Evolutionary conservation across 2,888 invertebrate species (phyloP).

Genomic region (Apomyelois bistriatella): DNA sequence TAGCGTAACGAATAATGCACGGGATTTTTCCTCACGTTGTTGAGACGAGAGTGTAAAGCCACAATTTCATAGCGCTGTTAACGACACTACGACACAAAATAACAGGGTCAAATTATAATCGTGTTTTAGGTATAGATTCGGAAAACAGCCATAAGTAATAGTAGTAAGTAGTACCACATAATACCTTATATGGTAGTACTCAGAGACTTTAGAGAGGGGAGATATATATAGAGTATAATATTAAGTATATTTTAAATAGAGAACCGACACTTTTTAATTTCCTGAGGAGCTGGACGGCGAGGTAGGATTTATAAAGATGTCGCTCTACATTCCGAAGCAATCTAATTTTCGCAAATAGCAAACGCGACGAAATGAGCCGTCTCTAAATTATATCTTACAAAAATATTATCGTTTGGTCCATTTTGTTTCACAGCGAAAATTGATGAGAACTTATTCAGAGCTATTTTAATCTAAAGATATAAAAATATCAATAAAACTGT

Average conservation of each 20-base stretch:
- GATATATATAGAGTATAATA: no score
- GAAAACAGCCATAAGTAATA: no score
- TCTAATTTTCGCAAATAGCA: slow-evolving; percentile 20
- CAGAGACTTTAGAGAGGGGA: no score
- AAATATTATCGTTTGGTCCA: not conserved
- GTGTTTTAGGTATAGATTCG: no score
- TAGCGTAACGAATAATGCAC: not conserved
- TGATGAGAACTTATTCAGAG: not conserved
- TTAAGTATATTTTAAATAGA: slow-evolving; percentile 12
- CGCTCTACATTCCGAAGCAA: slow-evolving; percentile 20
- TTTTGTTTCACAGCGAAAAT: not conserved
- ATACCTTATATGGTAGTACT: no score
- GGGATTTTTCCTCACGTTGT: not conserved
- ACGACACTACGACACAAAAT: no score
- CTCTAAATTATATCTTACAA: not conserved
- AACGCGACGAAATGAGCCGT: slow-evolving; percentile 2
- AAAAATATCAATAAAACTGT: no score
- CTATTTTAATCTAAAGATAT: no score
- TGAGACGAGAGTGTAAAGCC: not conserved
- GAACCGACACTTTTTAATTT: slow-evolving; percentile 32
- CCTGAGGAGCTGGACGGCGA: slow-evolving; percentile 26
- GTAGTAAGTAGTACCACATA: no score
- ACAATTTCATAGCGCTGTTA: not conserved
- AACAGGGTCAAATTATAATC: no score
- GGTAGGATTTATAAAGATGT: slow-evolving; percentile 23